phyloP scores from a whole-genome alignment of 2,113 vertebrate genomes.

The Leptodactylus fuscus region DNA sequence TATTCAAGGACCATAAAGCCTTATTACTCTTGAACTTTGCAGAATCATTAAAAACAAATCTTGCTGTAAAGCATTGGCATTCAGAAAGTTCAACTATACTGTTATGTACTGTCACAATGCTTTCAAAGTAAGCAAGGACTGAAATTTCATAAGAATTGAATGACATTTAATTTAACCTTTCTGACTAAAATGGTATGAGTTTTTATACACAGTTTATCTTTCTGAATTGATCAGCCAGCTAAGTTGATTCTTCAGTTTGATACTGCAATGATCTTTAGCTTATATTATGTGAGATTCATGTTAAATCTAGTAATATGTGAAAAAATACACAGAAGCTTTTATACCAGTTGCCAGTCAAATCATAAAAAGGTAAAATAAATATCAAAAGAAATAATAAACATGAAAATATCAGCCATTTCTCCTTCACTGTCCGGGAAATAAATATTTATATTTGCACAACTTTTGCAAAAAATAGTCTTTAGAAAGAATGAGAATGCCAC shows the following conservation, averaged over 20 bases:
- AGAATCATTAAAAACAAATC: constrained; percentile 61
- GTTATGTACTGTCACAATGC: constrained; percentile 59
- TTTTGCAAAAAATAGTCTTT: constrained; percentile 16
- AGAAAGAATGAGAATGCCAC: constrained; percentile 35
- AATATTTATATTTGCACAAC: constrained; percentile 42
- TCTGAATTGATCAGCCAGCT: constrained; percentile 57
- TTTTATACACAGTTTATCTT: constrained; percentile 60
- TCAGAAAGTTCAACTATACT: constrained; percentile 58
- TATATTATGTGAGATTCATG: constrained; percentile 58
- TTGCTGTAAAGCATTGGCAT: constrained; percentile 55
- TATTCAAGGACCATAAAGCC: constrained; percentile 58
- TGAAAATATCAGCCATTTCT: constrained; percentile 44
- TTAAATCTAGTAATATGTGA: constrained; percentile 57
- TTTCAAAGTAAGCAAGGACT: constrained; percentile 57
- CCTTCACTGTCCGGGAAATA: constrained; percentile 7
- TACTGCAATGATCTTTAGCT: constrained; percentile 59
- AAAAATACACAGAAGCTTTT: constrained; percentile 49
- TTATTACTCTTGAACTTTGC: constrained; percentile 59
- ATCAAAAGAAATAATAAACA: constrained; percentile 43
- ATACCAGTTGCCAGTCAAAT: constrained; percentile 49
- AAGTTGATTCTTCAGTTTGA: constrained; percentile 54
- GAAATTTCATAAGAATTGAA: constrained; percentile 60
- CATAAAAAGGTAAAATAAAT: constrained; percentile 40
- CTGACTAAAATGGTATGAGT: constrained; percentile 58
- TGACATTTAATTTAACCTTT: constrained; percentile 62